A percentile compares a stretch with the other conserved stretches of the same genome.
phyloP scores from a whole-genome alignment of 2,888 invertebrate genomes.

The Chironomus riparius region DNA sequence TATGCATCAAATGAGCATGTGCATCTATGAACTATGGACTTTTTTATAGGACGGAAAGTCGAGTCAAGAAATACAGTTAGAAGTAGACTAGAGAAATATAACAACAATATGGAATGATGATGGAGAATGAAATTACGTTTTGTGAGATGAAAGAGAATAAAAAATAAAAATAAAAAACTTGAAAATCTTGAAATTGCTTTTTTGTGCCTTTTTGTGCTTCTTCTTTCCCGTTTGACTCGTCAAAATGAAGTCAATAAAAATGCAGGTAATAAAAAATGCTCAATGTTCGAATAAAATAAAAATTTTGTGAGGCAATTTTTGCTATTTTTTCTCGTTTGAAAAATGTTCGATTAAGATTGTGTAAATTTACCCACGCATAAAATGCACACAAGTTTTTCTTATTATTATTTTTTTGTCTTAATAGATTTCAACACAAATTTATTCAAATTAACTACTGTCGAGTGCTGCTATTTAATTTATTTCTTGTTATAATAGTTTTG shows the following conservation, averaged over 20 bases:
- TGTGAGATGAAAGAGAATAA: background rate
- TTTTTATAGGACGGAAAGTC: background rate
- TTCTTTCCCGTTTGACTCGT: background rate
- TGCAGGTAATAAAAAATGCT: background rate
- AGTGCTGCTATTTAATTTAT: background rate
- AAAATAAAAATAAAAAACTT: background rate
- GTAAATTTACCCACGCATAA: background rate
- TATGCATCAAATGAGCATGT: background rate
- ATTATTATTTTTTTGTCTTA: background rate
- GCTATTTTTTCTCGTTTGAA: background rate
- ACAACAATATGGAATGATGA: background rate
- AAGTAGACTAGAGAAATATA: background rate
- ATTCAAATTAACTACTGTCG: background rate
- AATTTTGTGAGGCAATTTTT: background rate
- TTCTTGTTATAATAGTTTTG: background rate
- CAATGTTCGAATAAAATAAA: background rate
- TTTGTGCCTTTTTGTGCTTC: background rate
- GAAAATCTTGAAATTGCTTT: slow-evolving; percentile 5
- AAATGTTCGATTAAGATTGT: background rate
- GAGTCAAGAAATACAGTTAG: background rate
- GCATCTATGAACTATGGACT: background rate
- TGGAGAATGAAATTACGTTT: background rate
- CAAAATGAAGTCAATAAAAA: background rate
- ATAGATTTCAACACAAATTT: background rate
- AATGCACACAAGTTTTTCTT: background rate